These are phyloP conservation scores for Bicyclus anynana DNA, from an alignment of 1,140 invertebrate species.

Conservation along the genomic window DNA sequence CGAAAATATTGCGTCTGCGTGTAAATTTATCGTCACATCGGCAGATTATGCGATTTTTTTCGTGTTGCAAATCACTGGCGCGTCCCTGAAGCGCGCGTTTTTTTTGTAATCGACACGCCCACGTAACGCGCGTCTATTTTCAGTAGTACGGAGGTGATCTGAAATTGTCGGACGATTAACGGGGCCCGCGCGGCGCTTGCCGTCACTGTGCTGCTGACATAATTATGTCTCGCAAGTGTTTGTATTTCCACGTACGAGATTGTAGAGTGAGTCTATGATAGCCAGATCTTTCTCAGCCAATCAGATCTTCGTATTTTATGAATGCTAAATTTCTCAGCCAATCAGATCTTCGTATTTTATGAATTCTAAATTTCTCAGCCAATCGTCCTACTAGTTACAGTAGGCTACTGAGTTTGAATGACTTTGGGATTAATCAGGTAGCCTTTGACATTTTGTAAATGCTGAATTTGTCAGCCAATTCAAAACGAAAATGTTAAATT, in stretches of 20 bases:
- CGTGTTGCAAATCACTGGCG: slow-evolving; percentile 45
- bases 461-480: no score
- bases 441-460: no score
- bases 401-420: no score
- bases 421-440: no score
- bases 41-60: slow-evolving; percentile 56
- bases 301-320: no score
- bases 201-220: slow-evolving; percentile 50
- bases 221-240: slow-evolving; percentile 62
- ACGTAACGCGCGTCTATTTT: slow-evolving; percentile 64
- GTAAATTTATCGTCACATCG: slow-evolving; percentile 64
- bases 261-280: no score
- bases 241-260: slow-evolving; percentile 54
- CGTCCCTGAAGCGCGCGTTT: slow-evolving; percentile 49
- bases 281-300: no score
- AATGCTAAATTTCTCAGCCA: no score
- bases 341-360: no score
- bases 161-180: slow-evolving; percentile 47
- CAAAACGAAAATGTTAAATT: no score
- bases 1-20: slow-evolving; percentile 62
- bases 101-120: slow-evolving; percentile 52
- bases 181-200: slow-evolving; percentile 30
- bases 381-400: no score
- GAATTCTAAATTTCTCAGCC: no score
- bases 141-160: slow-evolving; percentile 47